Evolutionary conservation across 2,888 invertebrate species (phyloP).

Genomic region (Heliconius hortense): DNA sequence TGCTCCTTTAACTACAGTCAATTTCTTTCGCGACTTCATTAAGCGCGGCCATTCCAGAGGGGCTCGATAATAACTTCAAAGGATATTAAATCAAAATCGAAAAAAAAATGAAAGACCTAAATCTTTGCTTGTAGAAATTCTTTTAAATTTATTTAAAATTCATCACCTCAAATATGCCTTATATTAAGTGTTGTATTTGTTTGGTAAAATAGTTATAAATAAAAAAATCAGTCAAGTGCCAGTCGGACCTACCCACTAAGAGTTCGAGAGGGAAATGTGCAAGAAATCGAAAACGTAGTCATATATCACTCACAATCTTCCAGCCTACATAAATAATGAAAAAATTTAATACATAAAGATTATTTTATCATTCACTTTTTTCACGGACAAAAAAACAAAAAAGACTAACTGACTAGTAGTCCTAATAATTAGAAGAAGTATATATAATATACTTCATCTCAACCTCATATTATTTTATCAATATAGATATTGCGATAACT

Average conservation of each 20-base stretch:
- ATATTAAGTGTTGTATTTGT: not conserved
- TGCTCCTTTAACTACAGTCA: constrained; percentile 77
- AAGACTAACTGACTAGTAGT: too few species aligned
- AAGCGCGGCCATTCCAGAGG: constrained; percentile 74
- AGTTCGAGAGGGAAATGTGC: not conserved
- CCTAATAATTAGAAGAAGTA: too few species aligned
- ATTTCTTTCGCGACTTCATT: constrained; percentile 79
- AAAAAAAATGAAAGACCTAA: constrained; percentile 15
- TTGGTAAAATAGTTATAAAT: not conserved
- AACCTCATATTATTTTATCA: not conserved
- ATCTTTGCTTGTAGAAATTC: not conserved
- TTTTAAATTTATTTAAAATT: not conserved
- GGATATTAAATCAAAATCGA: constrained; percentile 57
- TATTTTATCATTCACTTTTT: too few species aligned
- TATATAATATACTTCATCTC: not conserved
- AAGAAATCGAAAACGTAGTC: not conserved
- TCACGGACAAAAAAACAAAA: too few species aligned
- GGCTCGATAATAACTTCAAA: constrained; percentile 77
- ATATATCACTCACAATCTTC: not conserved
- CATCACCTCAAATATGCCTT: not conserved
- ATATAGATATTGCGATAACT: constrained; percentile 1
- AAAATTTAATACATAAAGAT: too few species aligned
- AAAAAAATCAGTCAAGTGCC: not conserved
- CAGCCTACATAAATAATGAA: too few species aligned
- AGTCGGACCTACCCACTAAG: not conserved